Conservation (phyloP, 2,113 vertebrate genomes). For the Mormyrus iriodes region DNA sequence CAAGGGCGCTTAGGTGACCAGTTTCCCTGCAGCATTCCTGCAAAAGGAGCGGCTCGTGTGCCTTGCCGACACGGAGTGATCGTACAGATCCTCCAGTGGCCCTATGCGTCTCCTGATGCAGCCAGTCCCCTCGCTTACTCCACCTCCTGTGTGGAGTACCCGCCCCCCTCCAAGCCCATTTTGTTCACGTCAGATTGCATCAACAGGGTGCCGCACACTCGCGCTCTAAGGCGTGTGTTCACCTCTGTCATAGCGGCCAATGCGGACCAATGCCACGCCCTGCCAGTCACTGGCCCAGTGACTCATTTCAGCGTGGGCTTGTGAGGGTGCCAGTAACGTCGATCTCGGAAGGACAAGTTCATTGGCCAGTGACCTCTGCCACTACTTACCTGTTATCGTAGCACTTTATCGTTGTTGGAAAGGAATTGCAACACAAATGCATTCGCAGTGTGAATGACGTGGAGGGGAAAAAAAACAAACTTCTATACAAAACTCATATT, state of each 20-base stretch:
- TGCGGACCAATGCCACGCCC: not conserved
- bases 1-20: no score
- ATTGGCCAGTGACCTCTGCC: not conserved
- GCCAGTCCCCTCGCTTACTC: not conserved
- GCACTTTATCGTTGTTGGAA: not conserved
- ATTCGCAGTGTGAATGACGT: not conserved
- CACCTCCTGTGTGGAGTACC: not conserved
- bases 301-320: not conserved
- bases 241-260: not conserved
- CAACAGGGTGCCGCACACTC: not conserved
- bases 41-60: not conserved
- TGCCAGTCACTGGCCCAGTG: not conserved
- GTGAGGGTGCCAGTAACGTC: not conserved
- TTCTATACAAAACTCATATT: not conserved
- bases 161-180: not conserved
- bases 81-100: not conserved
- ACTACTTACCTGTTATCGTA: not conserved
- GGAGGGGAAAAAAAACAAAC: not conserved
- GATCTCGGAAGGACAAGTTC: not conserved
- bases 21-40: not conserved
- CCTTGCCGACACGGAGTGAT: not conserved
- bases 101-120: not conserved
- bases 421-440: not conserved
- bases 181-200: not conserved
- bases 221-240: not conserved